These are phyloP conservation scores for Aporophyla nigra DNA, from an alignment of 2,888 invertebrate species.

Conservation along the genomic window DNA sequence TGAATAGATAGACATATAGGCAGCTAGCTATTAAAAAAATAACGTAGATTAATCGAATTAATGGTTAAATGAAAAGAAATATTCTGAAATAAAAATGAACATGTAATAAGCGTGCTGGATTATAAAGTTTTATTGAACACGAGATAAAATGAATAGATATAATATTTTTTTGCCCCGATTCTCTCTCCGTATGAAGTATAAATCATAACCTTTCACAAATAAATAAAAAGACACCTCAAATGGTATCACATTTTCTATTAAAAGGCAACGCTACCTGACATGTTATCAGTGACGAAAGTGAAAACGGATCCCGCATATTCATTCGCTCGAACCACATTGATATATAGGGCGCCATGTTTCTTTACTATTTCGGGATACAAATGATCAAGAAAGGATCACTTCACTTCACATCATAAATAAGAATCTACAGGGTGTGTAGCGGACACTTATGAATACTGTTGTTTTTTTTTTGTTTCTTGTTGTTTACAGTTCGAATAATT, in stretches of 20 bases:
- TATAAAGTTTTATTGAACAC: background rate
- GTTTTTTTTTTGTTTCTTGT: background rate
- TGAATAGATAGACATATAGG: background rate
- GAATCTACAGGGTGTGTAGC: slow-evolving; percentile 16
- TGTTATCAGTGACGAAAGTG: slow-evolving; percentile 70
- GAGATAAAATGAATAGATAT: background rate
- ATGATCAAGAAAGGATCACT: slow-evolving; percentile 56
- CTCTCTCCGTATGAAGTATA: background rate
- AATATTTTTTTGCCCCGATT: background rate
- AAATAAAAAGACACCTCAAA: slow-evolving; percentile 35
- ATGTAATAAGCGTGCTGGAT: background rate
- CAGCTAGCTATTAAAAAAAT: too few species aligned
- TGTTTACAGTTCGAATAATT: too few species aligned
- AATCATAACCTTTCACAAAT: slow-evolving; percentile 18
- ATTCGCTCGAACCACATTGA: slow-evolving; percentile 51
- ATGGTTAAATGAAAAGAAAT: too few species aligned
- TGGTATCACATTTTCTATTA: slow-evolving; percentile 56
- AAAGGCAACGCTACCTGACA: slow-evolving; percentile 66
- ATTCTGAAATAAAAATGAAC: background rate
- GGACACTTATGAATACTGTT: background rate
- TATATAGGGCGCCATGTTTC: slow-evolving; percentile 43
- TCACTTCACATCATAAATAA: slow-evolving; percentile 43
- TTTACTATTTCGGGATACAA: slow-evolving; percentile 55
- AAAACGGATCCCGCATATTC: slow-evolving; percentile 65
- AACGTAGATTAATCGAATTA: background rate